Base-by-base conservation (phyloP, 2,113 vertebrate species). In the Steatornis caripensis region DNA sequence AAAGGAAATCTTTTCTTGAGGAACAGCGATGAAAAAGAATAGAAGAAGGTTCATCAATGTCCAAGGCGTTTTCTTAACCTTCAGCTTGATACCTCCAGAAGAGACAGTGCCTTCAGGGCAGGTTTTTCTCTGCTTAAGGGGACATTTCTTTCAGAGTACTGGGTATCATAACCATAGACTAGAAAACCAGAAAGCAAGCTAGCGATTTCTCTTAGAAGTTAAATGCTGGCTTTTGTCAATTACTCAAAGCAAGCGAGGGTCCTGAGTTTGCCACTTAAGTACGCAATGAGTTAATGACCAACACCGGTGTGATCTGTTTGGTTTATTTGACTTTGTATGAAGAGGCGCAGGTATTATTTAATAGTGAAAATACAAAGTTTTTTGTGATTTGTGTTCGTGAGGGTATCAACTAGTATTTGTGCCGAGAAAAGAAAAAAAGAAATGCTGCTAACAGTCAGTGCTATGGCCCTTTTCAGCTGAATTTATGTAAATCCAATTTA, bases 251-350 rank as follows among this genome's bases (percentile, higher is more conserved):
- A 27, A 55, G 16, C 5, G n/a, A 86, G 55, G 8, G 22, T 66
- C 57, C 12, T 0, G 2, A 29, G 7, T 80, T 65, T 62, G 22
- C 39, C 5, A 0, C 48, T 12, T 29, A 46, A 76, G 20, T 34
- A 24, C 46, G 37, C 0, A 0, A 13, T 36, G 27, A 68, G 24
- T 71, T 83, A 39, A 65, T 51, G 53, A 62, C 15, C 37, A n/a
- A n/a, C n/a, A n/a, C 30, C 0, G 3, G 19, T 53, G 43, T 1
- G 1, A 51, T 68, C 32, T 23, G 0, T 71, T 87, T 76, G 27
- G 22, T 81, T 71, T 58, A 37, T 23, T 29, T 51, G 34, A 43
- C 37, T 27, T 48, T 58, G 9, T 58, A 24, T 54, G 66, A 76
- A 58, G 27, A 64, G 27, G 2, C 36, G 29, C 37, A 30, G n/a